phyloP scores from a whole-genome alignment of 2,888 invertebrate species.

The Ophraella communa region DNA sequence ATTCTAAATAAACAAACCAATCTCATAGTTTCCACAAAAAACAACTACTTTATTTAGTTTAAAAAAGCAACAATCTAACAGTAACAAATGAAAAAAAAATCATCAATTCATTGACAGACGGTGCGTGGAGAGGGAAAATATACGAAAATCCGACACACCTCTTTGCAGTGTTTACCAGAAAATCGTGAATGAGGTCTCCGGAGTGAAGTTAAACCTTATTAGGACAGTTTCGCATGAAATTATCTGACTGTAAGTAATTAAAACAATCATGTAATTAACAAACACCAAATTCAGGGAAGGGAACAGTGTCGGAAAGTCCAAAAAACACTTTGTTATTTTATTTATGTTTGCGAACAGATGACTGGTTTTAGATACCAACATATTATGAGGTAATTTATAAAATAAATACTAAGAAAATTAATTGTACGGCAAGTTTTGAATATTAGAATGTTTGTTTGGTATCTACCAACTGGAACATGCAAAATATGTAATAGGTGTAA shows the following conservation, averaged over 20 bases:
- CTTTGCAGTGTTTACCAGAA: conserved; percentile 30
- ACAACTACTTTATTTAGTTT: background rate
- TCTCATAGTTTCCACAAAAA: background rate
- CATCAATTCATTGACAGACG: conserved; percentile 11
- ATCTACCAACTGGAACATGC: no score
- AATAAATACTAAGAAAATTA: no score
- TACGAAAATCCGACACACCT: conserved; percentile 27
- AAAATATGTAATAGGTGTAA: no score
- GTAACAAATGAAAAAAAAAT: conserved; percentile 4
- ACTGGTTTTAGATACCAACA: no score
- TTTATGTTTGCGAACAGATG: no score
- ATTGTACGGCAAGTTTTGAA: no score
- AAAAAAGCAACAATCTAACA: background rate
- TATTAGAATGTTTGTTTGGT: no score
- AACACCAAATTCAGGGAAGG: no score
- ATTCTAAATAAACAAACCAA: conserved; percentile 10
- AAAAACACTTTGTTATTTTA: no score
- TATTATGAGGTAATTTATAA: no score
- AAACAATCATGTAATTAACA: background rate
- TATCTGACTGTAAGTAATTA: conserved; percentile 11
- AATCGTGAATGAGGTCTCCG: conserved; percentile 23
- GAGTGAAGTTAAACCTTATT: background rate
- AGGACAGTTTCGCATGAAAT: conserved; percentile 9
- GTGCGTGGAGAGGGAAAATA: conserved; percentile 18
- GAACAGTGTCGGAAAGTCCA: no score